These are phyloP conservation scores for Chelonia mydas DNA, from an alignment of 2,797 vertebrate genomes.

Conservation along the genomic window DNA sequence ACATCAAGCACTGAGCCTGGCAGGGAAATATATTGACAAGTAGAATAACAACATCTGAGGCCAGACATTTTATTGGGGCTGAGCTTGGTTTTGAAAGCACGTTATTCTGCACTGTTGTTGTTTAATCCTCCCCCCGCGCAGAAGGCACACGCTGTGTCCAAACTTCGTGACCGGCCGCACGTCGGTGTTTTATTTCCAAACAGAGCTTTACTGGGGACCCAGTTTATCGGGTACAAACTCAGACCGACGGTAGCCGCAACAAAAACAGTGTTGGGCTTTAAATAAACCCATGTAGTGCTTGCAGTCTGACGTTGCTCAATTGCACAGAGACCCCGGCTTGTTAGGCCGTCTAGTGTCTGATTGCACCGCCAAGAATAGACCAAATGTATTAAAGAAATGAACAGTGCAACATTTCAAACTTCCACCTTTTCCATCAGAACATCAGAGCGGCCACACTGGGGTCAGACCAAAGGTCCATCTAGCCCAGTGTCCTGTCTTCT, in stretches of 20 bases:
- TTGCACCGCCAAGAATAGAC: fast-evolving
- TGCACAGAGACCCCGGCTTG: background rate
- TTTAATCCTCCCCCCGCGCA: background rate
- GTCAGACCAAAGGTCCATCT: no score
- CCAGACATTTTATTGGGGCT: background rate
- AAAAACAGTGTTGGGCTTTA: background rate
- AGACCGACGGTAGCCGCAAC: background rate
- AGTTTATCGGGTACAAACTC: background rate
- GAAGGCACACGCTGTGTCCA: background rate
- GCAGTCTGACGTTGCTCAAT: background rate
- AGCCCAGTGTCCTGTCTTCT: no score
- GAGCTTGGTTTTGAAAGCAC: background rate
- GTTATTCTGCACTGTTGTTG: fast-evolving
- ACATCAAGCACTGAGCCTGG: background rate
- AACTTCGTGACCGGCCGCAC: background rate
- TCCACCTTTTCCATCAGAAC: fast-evolving
- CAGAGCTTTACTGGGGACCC: background rate
- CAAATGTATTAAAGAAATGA: fast-evolving
- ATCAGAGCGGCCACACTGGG: no score
- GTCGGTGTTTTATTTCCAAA: background rate
- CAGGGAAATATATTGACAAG: background rate
- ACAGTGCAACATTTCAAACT: fast-evolving
- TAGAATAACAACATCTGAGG: fast-evolving
- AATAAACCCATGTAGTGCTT: background rate
- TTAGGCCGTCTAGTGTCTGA: background rate